phyloP scores from a whole-genome alignment of 2,888 invertebrate genomes.

The Perizoma flavofasciatum region DNA sequence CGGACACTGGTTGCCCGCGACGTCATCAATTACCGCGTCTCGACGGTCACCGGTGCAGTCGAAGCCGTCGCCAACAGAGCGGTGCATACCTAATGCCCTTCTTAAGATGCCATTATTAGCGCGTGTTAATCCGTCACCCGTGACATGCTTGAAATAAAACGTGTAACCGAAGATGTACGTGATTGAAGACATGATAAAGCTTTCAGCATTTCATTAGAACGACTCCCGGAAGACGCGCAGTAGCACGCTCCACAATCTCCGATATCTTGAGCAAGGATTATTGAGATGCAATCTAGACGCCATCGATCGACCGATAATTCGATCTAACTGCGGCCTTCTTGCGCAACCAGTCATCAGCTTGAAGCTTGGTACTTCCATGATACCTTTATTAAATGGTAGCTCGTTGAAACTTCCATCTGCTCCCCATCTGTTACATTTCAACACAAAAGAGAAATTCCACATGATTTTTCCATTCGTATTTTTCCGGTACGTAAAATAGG shows the following conservation, averaged over 20 bases:
- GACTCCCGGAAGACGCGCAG: slow-evolving; percentile 66
- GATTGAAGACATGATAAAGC: slow-evolving; percentile 27
- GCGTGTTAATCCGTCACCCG: slow-evolving; percentile 46
- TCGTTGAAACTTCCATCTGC: slow-evolving; percentile 33
- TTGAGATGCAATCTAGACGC: slow-evolving; percentile 82
- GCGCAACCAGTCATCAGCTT: slow-evolving; percentile 77
- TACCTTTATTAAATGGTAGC: slow-evolving; percentile 82
- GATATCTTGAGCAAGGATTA: slow-evolving; percentile 74
- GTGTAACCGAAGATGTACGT: slow-evolving; percentile 11
- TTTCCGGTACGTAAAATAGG: too few relatives aligned
- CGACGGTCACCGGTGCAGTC: slow-evolving; percentile 75
- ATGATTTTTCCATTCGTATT: neutral
- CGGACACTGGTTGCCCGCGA: slow-evolving; percentile 81
- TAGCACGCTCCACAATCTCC: slow-evolving; percentile 69
- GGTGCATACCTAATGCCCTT: slow-evolving; percentile 72
- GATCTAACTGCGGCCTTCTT: slow-evolving; percentile 74
- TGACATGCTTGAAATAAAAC: slow-evolving; percentile 36
- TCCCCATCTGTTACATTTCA: slow-evolving; percentile 27
- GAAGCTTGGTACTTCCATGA: slow-evolving; percentile 67
- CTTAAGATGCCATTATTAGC: slow-evolving; percentile 64
- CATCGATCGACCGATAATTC: slow-evolving; percentile 78
- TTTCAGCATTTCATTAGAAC: slow-evolving; percentile 52
- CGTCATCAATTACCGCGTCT: slow-evolving; percentile 82
- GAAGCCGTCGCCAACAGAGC: slow-evolving; percentile 58
- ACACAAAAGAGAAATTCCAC: slow-evolving; percentile 30